These are phyloP conservation scores for Sebastiscus tertius DNA, from an alignment of 2,797 vertebrate species.

Conservation along the genomic window DNA sequence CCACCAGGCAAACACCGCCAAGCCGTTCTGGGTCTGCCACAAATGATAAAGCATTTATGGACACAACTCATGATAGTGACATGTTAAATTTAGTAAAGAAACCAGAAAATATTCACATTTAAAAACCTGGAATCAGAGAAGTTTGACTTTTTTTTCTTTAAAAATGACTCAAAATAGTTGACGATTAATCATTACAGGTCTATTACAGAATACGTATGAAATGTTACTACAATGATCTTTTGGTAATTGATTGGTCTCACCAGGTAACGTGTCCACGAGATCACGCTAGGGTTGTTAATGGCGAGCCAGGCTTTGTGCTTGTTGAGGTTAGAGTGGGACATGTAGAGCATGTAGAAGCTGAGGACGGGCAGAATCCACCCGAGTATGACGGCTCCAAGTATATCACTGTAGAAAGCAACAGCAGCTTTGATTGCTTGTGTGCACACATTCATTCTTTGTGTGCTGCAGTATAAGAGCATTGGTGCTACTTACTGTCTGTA, in stretches of 20 bases:
- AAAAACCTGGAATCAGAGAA: accelerated
- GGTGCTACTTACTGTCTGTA: conserved; percentile 55
- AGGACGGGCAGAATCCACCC: conserved; percentile 26
- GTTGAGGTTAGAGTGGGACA: conserved; percentile 66
- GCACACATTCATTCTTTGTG: background rate
- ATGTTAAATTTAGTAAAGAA: background rate
- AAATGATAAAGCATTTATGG: background rate
- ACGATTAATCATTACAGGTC: too few species aligned
- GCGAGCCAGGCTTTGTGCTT: conserved; percentile 58
- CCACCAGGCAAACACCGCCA: conserved; percentile 77
- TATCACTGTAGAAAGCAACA: conserved; percentile 35
- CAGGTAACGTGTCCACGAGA: conserved; percentile 59
- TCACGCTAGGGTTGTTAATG: conserved; percentile 51
- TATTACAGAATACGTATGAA: background rate
- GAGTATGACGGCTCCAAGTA: conserved; percentile 20
- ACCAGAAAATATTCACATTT: too few species aligned
- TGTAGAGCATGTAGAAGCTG: conserved; percentile 66
- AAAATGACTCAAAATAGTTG: too few species aligned
- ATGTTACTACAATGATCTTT: background rate
- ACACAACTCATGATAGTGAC: background rate
- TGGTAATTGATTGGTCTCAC: conserved; percentile 22
- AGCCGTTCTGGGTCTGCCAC: conserved; percentile 76
- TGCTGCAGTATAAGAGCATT: background rate
- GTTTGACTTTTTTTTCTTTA: too few species aligned
- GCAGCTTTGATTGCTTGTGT: background rate